Conservation (phyloP, 2,888 invertebrate genomes). For the Phyllotreta cruciferae region DNA sequence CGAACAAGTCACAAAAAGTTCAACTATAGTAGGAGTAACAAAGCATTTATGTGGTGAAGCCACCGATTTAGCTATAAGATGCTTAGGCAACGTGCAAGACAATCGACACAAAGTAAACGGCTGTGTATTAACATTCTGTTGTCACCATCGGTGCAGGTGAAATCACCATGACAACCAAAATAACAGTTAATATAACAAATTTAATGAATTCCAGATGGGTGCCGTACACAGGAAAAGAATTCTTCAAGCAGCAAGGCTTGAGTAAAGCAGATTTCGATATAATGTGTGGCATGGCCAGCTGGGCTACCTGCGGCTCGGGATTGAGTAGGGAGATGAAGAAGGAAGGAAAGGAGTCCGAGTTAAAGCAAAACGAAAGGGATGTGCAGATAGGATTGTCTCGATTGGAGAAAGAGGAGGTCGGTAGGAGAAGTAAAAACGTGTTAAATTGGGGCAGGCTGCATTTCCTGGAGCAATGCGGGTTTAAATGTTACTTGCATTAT, state of each 20-base stretch:
- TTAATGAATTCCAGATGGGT: conserved; percentile 61
- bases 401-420: conserved; percentile 67
- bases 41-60: conserved; percentile 92
- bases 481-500: conserved; percentile 67
- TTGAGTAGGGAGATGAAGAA: conserved; percentile 63
- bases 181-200: not conserved
- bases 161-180: not conserved
- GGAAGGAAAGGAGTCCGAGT: conserved; percentile 24
- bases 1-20: conserved; percentile 59
- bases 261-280: conserved; percentile 71
- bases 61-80: conserved; percentile 80
- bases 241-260: conserved; percentile 59
- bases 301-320: conserved; percentile 86
- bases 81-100: conserved; percentile 63
- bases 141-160: conserved; percentile 79
- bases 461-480: conserved; percentile 67
- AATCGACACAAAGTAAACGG: conserved; percentile 62
- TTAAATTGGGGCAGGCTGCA: conserved; percentile 78
- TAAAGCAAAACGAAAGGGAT: conserved; percentile 42
- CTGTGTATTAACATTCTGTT: conserved; percentile 83
- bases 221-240: conserved; percentile 72
- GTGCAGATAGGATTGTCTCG: conserved; percentile 55
- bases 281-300: conserved; percentile 83
- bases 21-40: conserved; percentile 74
- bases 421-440: conserved; percentile 77